Conservation (phyloP, 2,888 invertebrate species). For the Tinea semifulvella region DNA sequence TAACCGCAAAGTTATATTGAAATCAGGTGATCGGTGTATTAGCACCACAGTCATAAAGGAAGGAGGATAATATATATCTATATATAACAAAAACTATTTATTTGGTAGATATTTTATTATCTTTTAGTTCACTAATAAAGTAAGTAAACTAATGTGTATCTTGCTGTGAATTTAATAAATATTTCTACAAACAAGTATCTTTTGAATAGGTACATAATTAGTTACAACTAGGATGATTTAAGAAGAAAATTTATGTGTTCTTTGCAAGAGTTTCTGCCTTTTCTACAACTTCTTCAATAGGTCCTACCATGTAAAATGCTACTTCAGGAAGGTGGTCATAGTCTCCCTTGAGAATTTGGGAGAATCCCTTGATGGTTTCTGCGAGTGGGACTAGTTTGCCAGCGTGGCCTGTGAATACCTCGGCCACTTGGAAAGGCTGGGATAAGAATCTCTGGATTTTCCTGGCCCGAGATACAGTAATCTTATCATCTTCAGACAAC, state of each 20-base stretch:
- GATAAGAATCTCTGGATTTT: conserved; percentile 95
- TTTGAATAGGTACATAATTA: background rate
- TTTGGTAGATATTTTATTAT: too few relatives aligned
- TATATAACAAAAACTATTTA: too few relatives aligned
- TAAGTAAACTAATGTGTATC: background rate
- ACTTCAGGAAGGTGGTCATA: conserved; percentile 91
- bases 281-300: conserved; percentile 85
- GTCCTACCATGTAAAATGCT: conserved; percentile 97
- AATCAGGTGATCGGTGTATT: too few relatives aligned
- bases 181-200: background rate
- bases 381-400: conserved; percentile 89
- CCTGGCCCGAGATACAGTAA: conserved; percentile 91
- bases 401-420: conserved; percentile 92
- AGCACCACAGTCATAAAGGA: too few relatives aligned
- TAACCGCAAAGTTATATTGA: too few relatives aligned
- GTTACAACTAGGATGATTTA: background rate
- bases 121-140: too few relatives aligned
- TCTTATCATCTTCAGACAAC: conserved; percentile 94
- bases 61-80: too few relatives aligned
- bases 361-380: conserved; percentile 91
- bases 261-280: conserved; percentile 84
- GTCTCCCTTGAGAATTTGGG: conserved; percentile 83
- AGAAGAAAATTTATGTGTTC: conserved; percentile 32
- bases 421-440: conserved; percentile 93
- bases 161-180: conserved; percentile 4